Evolutionary conservation across 2,888 invertebrate species (phyloP), one percentile per base, ranked within the genome.

Genomic region (Dicyrtoma fusca): DNA sequence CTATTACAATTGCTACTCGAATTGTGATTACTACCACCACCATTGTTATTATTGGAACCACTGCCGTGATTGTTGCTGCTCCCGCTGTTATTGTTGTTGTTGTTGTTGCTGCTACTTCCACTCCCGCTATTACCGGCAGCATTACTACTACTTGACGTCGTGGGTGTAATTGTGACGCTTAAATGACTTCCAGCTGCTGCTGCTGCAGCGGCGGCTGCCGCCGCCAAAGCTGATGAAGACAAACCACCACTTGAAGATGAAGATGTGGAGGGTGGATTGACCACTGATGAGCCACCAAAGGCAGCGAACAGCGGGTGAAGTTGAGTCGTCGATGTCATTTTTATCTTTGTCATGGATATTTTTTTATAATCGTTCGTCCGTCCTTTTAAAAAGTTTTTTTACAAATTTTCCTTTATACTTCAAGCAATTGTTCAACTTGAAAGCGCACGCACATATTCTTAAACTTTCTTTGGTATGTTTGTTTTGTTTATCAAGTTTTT

Each of bases 261-360:
- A 3, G 65, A 65, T 23, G 57, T 26, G 8, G 62, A 69, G 19
- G 45, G 23, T 17, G 47, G 51, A 26, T 26, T 53, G 19, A 62
- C 51, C 42, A 51, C 34, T 57, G 53, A 63, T n/a, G 47, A 57
- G 47, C 49, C 42, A 26, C 62, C 77, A 71, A 79, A 77, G 0
- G 79, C 79, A 63, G 79, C 80, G 69, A 79, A 78, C 10, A 80
- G 71, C 42, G 80, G 80, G 69, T 80, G 80, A 17, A 80, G 74
- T 74, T 79, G 79, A 21, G 75, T 65, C 13, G 75, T 66, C 17
- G 75, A 71, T 42, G 69, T 70, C 62, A 64, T 73, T 55, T 57
- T 65, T 34, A 70, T 47, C 51, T 65, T 65, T n/a, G 49, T 70
- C 70, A 70, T 70, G 25, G 23, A 10, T 13, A 3, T n/a, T 42